Conservation (phyloP, 1,140 invertebrate genomes). For the Mya arenaria region DNA sequence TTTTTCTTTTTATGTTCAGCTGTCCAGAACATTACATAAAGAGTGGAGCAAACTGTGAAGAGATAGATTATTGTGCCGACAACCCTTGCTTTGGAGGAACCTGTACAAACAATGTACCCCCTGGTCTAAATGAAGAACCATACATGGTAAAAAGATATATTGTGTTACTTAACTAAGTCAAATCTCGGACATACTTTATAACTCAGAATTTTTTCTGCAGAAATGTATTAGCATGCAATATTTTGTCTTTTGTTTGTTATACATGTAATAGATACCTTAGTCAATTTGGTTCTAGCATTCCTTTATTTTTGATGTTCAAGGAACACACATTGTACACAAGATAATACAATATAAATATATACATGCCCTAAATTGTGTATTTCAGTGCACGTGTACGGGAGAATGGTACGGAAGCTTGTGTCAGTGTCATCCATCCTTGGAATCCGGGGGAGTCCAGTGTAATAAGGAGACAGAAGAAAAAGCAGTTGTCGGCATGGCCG, state of each 20-base stretch:
- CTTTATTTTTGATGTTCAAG: too few species aligned
- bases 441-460: slow-evolving; percentile 94
- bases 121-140: not conserved
- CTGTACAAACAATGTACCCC: slow-evolving; percentile 50
- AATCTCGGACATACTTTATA: too few species aligned
- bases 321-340: too few species aligned
- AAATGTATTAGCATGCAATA: too few species aligned
- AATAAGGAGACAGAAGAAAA: slow-evolving; percentile 47
- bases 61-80: slow-evolving; percentile 34
- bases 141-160: too few species aligned
- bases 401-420: slow-evolving; percentile 52
- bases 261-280: too few species aligned
- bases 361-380: too few species aligned
- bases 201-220: too few species aligned
- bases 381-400: slow-evolving; percentile 22
- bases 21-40: slow-evolving; percentile 17
- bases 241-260: too few species aligned
- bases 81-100: slow-evolving; percentile 71
- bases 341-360: too few species aligned
- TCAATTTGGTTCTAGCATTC: too few species aligned
- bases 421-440: slow-evolving; percentile 90
- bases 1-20: slow-evolving; percentile 14
- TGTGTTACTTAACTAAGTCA: too few species aligned
- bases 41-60: not conserved
- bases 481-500: slow-evolving; percentile 60